Conservation (phyloP, 1,140 invertebrate genomes). For the Trypoxylus dichotomus region DNA sequence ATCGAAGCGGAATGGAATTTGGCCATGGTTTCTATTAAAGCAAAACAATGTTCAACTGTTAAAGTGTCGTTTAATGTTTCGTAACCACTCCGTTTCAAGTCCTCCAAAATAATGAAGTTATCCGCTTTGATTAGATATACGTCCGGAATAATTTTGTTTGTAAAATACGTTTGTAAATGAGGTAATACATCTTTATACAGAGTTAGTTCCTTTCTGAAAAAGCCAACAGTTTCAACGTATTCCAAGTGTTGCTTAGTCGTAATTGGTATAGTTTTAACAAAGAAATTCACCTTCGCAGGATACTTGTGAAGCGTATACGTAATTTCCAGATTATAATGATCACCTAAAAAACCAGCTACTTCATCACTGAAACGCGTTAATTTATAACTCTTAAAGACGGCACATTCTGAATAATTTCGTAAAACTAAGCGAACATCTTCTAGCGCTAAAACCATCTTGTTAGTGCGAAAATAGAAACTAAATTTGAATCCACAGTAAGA, state of each 20-base stretch:
- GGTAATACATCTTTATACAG: conserved; percentile 54
- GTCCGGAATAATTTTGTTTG: conserved; percentile 45
- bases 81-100: conserved; percentile 52
- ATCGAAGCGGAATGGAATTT: conserved; percentile 60
- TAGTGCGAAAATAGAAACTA: neutral
- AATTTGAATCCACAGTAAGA: no score
- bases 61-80: conserved; percentile 53
- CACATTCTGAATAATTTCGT: neutral
- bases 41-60: conserved; percentile 54
- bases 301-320: conserved; percentile 34
- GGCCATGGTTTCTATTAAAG: conserved; percentile 57
- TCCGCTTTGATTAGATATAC: conserved; percentile 54
- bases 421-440: neutral
- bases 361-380: conserved; percentile 45
- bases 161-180: conserved; percentile 41
- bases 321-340: conserved; percentile 51
- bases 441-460: neutral
- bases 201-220: conserved; percentile 55
- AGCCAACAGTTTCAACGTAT: conserved; percentile 56
- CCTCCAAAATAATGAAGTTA: conserved; percentile 55
- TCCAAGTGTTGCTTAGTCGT: conserved; percentile 50
- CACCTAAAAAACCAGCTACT: conserved; percentile 57
- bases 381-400: conserved; percentile 24
- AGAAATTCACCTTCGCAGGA: conserved; percentile 51
- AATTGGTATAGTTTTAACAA: conserved; percentile 57